Evolutionary conservation across 1,140 invertebrate genomes (phyloP).

Genomic region (Drosophila navojoa): DNA sequence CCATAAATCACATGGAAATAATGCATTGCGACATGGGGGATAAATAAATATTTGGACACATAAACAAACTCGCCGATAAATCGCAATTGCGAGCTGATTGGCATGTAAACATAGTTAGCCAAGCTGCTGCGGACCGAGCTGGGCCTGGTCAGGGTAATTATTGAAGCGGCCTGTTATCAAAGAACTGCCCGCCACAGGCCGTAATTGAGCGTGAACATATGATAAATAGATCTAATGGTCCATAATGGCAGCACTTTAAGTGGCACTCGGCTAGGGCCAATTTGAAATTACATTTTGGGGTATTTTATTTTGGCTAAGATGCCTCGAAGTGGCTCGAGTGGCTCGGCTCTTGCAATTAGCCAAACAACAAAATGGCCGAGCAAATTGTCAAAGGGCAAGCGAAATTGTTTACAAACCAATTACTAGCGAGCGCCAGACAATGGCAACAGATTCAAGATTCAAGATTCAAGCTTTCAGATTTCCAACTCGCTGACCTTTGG

Average conservation of each 20-base stretch:
- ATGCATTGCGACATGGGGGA: background rate
- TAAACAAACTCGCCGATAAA: constrained; percentile 9
- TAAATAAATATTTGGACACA: constrained; percentile 15
- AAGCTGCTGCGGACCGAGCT: background rate
- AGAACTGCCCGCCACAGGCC: constrained; percentile 40
- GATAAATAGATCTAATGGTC: constrained; percentile 32
- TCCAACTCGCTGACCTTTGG: constrained; percentile 67
- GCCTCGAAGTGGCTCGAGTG: constrained; percentile 20
- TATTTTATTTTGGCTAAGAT: constrained; percentile 53
- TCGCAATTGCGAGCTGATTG: constrained; percentile 12
- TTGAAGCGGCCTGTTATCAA: constrained; percentile 3
- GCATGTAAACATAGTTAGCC: constrained; percentile 25
- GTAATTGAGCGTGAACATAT: constrained; percentile 68
- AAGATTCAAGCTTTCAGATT: constrained; percentile 60
- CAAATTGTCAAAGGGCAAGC: constrained; percentile 68
- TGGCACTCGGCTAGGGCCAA: background rate
- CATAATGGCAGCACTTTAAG: constrained; percentile 14
- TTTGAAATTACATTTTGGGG: constrained; percentile 29
- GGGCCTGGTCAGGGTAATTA: constrained; percentile 3
- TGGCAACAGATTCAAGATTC: constrained; percentile 65
- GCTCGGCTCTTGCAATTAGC: constrained; percentile 61
- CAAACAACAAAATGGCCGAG: constrained; percentile 55
- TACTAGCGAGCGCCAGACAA: constrained; percentile 63
- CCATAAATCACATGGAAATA: constrained; percentile 4
- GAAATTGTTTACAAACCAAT: constrained; percentile 80